These are phyloP conservation scores for Recurvirostra avosetta DNA, from an alignment of 2,113 vertebrate genomes.

Conservation along the genomic window DNA sequence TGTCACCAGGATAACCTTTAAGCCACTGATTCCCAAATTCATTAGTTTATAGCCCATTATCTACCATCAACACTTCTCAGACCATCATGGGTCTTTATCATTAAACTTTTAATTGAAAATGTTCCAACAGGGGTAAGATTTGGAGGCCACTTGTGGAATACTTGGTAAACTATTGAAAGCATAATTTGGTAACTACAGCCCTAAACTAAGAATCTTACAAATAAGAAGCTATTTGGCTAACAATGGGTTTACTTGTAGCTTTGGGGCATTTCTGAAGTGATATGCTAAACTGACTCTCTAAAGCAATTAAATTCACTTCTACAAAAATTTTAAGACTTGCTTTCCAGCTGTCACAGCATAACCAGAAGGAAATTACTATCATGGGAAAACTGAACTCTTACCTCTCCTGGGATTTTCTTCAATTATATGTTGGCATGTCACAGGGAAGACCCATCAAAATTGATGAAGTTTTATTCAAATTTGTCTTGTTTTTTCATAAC, in stretches of 20 bases:
- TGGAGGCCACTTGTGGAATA: background rate
- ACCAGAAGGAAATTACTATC: conserved; percentile 36
- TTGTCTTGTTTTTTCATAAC: background rate
- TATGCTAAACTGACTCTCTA: conserved; percentile 51
- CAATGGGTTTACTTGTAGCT: conserved; percentile 25
- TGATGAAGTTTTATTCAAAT: background rate
- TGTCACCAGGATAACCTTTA: background rate
- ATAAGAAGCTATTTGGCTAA: conserved; percentile 26
- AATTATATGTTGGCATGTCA: background rate
- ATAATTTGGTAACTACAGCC: background rate
- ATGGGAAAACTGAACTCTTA: conserved; percentile 19
- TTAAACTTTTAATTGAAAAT: conserved; percentile 56
- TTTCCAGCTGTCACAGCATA: conserved; percentile 44
- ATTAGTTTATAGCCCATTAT: background rate
- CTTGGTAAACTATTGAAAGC: background rate
- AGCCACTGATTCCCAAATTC: background rate
- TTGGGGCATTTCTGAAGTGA: conserved; percentile 51
- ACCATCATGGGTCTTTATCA: background rate
- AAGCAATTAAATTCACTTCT: conserved; percentile 62
- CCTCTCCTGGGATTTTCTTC: conserved; percentile 35
- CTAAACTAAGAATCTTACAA: background rate
- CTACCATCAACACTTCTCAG: background rate
- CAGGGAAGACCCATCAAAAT: background rate
- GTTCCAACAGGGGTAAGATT: background rate
- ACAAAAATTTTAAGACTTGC: conserved; percentile 49